Percentiles rank a stretch among this genome's conserved stretches.
Conservation (phyloP, 2,888 invertebrate genomes). For the Leptodirus hochenwartii region DNA sequence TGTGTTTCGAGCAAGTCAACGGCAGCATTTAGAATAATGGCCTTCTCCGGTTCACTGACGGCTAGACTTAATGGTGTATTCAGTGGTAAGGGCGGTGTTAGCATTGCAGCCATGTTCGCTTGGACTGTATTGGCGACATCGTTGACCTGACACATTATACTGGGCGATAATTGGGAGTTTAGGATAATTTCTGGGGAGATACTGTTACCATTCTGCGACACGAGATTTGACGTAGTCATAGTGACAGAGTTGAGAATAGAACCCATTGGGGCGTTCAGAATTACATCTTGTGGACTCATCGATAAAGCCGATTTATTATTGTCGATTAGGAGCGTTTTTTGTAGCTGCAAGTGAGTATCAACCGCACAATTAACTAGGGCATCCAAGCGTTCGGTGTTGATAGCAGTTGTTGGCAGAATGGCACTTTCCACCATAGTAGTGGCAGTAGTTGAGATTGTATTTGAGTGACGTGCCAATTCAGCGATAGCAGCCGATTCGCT, state of each 20-base stretch:
- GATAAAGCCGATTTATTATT: slow-evolving; percentile 12
- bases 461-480: slow-evolving; percentile 11
- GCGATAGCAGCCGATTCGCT: slow-evolving; percentile 18
- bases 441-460: slow-evolving; percentile 10
- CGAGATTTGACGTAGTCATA: slow-evolving; percentile 16
- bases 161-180: slow-evolving; percentile 40
- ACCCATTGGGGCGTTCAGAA: slow-evolving; percentile 22
- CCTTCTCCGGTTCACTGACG: slow-evolving; percentile 42
- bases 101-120: slow-evolving; percentile 17
- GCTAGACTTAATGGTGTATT: slow-evolving; percentile 5
- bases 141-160: slow-evolving; percentile 31
- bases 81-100: neutral
- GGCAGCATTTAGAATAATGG: slow-evolving; percentile 58
- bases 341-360: slow-evolving; percentile 28
- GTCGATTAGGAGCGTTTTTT: slow-evolving; percentile 6
- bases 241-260: slow-evolving; percentile 17
- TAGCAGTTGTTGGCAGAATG: slow-evolving; percentile 17
- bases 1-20: slow-evolving; percentile 50
- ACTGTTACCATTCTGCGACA: slow-evolving; percentile 25
- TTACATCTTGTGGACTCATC: slow-evolving; percentile 22
- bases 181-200: slow-evolving; percentile 40
- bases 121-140: slow-evolving; percentile 18
- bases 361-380: slow-evolving; percentile 39
- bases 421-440: slow-evolving; percentile 13
- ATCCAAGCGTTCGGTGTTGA: slow-evolving; percentile 32